phyloP scores from a whole-genome alignment of 2,888 invertebrate species.

The Allygus modestus region DNA sequence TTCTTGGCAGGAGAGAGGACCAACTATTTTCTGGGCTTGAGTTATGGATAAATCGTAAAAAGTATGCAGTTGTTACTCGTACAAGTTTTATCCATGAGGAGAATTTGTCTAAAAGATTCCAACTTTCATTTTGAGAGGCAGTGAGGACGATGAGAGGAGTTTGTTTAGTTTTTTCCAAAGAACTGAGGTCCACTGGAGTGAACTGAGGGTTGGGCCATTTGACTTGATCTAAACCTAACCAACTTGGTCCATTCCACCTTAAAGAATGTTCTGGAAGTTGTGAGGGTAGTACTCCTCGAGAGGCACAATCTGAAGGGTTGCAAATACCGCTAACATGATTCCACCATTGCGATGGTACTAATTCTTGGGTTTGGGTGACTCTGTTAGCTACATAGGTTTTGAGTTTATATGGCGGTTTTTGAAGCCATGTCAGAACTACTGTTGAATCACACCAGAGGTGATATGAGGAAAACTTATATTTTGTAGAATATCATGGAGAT shows the following conservation, averaged over 20 bases:
- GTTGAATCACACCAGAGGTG: conserved; percentile 68
- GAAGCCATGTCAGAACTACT: conserved; percentile 69
- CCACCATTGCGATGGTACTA: conserved; percentile 68
- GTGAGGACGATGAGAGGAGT: neutral
- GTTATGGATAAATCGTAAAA: conserved; percentile 8
- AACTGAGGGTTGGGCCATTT: conserved; percentile 58
- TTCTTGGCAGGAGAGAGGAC: neutral
- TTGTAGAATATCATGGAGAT: conserved; percentile 49
- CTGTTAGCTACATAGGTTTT: conserved; percentile 70
- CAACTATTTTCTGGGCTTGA: neutral
- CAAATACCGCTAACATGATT: conserved; percentile 68
- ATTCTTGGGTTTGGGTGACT: conserved; percentile 70
- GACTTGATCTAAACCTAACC: conserved; percentile 60
- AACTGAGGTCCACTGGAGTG: neutral
- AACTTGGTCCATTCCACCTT: conserved; percentile 69
- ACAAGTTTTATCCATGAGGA: conserved; percentile 4
- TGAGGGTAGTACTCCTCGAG: conserved; percentile 68
- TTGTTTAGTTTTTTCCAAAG: neutral
- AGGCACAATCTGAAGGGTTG: conserved; percentile 72
- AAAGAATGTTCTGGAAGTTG: conserved; percentile 66
- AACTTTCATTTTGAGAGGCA: neutral
- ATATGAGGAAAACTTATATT: conserved; percentile 65
- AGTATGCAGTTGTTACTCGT: neutral
- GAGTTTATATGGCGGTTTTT: conserved; percentile 66
- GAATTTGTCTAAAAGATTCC: neutral